Evolutionary conservation across 2,113 vertebrate species (phyloP), one percentile per base, ranked within the genome.

Genomic region (Larimichthys crocea): DNA sequence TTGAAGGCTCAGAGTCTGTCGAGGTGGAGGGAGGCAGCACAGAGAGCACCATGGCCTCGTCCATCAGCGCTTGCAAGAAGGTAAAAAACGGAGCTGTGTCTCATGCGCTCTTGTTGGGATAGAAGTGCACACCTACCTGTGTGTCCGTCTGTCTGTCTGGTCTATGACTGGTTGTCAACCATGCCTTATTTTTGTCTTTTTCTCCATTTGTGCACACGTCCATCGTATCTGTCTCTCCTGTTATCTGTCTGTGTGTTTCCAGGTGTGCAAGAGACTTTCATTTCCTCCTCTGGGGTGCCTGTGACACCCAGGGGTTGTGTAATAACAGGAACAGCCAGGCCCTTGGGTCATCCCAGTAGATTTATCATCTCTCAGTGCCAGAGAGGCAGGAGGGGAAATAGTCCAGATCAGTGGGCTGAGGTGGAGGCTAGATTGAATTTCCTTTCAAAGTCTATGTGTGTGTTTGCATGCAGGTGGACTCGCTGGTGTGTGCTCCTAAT

Each of bases 11-110:
- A 0, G 96, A 96, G 10, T 74, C 80, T 11, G 70, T 82, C 1
- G 91, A 94, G 59, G 81, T 88, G 79, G 91, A 94, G 71, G 89
- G 94, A 69, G 84, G 93, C 80, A 95, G 92, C 89, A 88, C 92
- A 0, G 96, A 94, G 77, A 95, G 94, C 83, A 90, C 93, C 70
- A 74, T 94, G 89, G 96, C 95, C 26, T 96, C 95, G 62, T 96
- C 96, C 68, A 94, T 98, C 94, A 97, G 96, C 29, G 97, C 96
- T 64, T 98, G 97, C 88, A 99, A 97, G 89, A 99, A 98, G 97
- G 98, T 99, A 97, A 85, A 69, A 66, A 17, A 15, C 42, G 17
- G 29, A 56, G 53, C 26, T 42, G 40, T 14, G 55, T 50, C 64
- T 83, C 61, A 2, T 55, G 20, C 59, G 20, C 52, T 48, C 74